Evolutionary conservation across 92 coral and sea anemone species (phyloP), one percentile per base, ranked within the genome.

Genomic region (Umimayanthus kanabou): DNA sequence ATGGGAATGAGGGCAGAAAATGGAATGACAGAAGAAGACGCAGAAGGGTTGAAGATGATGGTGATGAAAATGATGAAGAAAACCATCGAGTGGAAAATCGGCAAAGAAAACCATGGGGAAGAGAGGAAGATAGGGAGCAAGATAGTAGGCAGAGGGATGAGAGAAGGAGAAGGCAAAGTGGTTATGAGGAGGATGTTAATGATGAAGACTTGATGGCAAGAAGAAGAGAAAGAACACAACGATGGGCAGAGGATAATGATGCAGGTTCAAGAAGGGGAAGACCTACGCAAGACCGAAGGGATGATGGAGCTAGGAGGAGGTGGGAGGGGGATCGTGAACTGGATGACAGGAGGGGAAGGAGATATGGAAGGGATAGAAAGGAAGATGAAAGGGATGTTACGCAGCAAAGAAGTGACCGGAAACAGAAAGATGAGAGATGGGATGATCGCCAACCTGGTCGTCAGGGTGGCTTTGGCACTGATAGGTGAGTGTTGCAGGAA

Each of bases 191-290:
- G n/a, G 79, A 81, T 72, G 29, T 25, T 50, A 70, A 28, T 67
- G 84, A 80, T 40, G 67, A 79, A 20, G 80, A 71, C 76, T 86
- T 79, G 71, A 80, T 82, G 93, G 82, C 67, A 86, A 86, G 55
- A 85, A 88, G 58, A 49, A 75, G 42, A 75, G 88, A 69, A 85
- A 92, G 85, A 66, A 79, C 88, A 58, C 89, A 67, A 39, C 85
- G 75, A 42, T 85, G 76, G 89, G 93, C 87, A 37, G 89, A 89
- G 77, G 49, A 55, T 33, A 70, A 45, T 71, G 87, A 81, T 58
- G 25, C 72, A 10, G 37, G 43, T 47, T 30, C 16, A 7, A 37
- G 77, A 69, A 81, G 91, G 57, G 61, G 73, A 58, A 73, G 58
- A 39, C 30, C 47, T 40, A 10, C 39, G 15, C 79, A 29, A 55